Evolutionary conservation across 2,797 vertebrate species (phyloP), one percentile per base, ranked within the genome.

Genomic region (Dromococcyx pavoninus): DNA sequence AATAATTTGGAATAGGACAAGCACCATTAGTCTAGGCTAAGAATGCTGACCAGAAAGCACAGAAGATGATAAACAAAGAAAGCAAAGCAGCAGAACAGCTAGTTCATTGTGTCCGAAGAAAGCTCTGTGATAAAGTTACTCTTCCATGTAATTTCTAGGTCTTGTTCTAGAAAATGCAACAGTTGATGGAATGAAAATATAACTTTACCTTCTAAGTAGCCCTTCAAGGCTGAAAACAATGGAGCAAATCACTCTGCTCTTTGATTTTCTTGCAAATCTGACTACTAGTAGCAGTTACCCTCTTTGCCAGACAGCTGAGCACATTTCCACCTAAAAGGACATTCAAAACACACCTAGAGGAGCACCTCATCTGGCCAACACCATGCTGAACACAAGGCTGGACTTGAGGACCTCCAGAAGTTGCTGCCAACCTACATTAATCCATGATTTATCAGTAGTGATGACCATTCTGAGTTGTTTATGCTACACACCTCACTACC

Each of bases 381-480:
- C 10, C 27, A 12, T 3, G 1, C 1, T 10, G 44, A 78, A 54
- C 33, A 33, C 0, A 1, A 80, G 21, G 11, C 10, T 51, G 56
- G 25, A 44, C 15, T 7, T 27, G 27, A 32, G 35, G n/a, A 19
- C 32, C 35, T 43, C 23, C 44, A 50, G 21, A 77, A 77, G 44
- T 5, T 28, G 24, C 35, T 56, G 27, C 28, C 74, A 56, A 11
- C 11, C 37, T 32, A 4, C 1, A 2, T 2, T 3, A 27, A 17
- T 13, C 35, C 28, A 25, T 15, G 28, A 44, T 23, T 61, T 23
- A 51, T 10, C 27, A 71, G 35, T 33, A 53, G 5, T 21, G 19
- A 53, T 27, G 10, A 12, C 5, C 10, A 1, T 32, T 16, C 10
- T 3, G 2, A 33, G 19, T 1, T 71, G 50, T 12, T 60, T 25